Evolutionary conservation across 2,113 vertebrate genomes (phyloP).

Genomic region (Macrotis lagotis): DNA sequence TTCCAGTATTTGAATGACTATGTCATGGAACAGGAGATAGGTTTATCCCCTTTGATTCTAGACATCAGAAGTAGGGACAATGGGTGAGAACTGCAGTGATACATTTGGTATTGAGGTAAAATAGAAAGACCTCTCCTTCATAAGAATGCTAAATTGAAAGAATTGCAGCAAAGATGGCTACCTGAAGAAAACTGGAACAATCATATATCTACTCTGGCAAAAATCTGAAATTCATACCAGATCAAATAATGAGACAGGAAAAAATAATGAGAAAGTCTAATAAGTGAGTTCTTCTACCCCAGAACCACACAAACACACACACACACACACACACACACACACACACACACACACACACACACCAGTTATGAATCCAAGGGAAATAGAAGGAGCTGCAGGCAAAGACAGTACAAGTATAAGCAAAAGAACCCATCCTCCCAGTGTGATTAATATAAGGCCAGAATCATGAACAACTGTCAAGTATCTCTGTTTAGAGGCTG

Average conservation of each 20-base stretch:
- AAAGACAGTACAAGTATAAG: neutral
- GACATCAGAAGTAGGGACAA: neutral
- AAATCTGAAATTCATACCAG: neutral
- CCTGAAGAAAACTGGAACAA: neutral
- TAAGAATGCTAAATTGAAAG: neutral
- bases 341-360: too few relatives aligned
- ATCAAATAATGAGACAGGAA: neutral
- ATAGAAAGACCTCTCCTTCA: neutral
- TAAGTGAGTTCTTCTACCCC: neutral
- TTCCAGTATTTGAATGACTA: too few relatives aligned
- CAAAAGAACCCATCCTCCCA: neutral
- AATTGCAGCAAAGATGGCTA: neutral
- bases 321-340: too few relatives aligned
- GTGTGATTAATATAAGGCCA: neutral
- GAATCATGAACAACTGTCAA: neutral
- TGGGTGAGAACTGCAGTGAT: neutral
- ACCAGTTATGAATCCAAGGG: neutral
- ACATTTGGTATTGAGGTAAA: neutral
- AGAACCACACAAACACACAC: neutral
- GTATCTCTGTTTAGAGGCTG: neutral
- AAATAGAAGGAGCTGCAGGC: neutral
- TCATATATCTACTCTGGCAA: neutral
- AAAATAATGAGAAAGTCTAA: neutral
- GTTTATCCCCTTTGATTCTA: too few relatives aligned
- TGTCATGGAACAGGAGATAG: too few relatives aligned